Percentiles rank a stretch among this genome's conserved stretches.
These are phyloP conservation scores for Syndactyla subalaris DNA, from an alignment of 2,797 vertebrate species.

Conservation along the genomic window DNA sequence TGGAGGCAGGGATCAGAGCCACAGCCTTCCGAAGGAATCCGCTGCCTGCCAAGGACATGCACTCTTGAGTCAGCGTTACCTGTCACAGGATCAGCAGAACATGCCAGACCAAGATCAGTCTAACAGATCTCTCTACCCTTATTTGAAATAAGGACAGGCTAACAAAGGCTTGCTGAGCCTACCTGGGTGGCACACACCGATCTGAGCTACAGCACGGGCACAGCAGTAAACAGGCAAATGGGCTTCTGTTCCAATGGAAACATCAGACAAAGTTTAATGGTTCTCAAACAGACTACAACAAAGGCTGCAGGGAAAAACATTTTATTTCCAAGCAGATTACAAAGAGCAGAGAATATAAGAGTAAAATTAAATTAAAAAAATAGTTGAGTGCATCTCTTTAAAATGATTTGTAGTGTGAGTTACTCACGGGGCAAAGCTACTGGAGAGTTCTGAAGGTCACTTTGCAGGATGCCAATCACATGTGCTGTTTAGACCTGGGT, in stretches of 20 bases:
- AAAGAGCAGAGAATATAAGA: constrained; percentile 74
- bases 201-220: background rate
- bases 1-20: fast-evolving
- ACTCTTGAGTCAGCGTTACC: background rate
- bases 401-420: constrained; percentile 72
- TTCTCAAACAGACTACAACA: constrained; percentile 69
- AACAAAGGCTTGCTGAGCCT: background rate
- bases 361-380: constrained; percentile 76
- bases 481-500: constrained; percentile 65
- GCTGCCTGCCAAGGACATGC: fast-evolving
- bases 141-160: background rate
- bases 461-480: constrained; percentile 69
- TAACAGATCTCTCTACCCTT: background rate
- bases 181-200: background rate
- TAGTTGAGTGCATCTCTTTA: constrained; percentile 74
- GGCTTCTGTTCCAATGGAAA: constrained; percentile 21
- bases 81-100: background rate
- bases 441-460: constrained; percentile 71
- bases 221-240: background rate
- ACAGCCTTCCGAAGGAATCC: background rate
- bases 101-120: background rate
- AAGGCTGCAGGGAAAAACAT: constrained; percentile 72
- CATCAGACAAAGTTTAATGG: constrained; percentile 16
- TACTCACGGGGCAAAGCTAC: constrained; percentile 71
- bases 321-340: constrained; percentile 75